phyloP scores from a whole-genome alignment of 1,140 invertebrate species.

The Ericerus pela region DNA sequence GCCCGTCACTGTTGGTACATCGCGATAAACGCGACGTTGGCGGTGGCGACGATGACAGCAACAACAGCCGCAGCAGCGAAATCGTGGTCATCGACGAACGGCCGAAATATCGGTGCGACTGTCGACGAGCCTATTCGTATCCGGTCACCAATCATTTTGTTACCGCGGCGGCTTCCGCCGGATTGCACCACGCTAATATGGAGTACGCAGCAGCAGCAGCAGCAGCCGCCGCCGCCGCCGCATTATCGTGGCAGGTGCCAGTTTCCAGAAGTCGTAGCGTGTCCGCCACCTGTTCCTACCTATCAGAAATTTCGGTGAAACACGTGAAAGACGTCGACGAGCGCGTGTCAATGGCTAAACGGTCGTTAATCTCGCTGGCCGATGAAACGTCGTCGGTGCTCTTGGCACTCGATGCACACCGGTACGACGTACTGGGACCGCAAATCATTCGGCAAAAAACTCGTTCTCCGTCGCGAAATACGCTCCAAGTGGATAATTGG shows the following conservation, averaged over 20 bases:
- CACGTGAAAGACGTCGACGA: too few relatives aligned
- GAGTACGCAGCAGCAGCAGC: not conserved
- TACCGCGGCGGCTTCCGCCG: not conserved
- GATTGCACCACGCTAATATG: not conserved
- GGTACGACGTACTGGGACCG: not conserved
- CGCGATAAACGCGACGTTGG: too few relatives aligned
- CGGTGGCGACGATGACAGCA: too few relatives aligned
- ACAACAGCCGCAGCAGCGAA: too few relatives aligned
- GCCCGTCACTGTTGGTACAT: too few relatives aligned
- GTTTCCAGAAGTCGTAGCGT: not conserved
- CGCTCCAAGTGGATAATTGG: too few relatives aligned
- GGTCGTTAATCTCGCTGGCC: not conserved
- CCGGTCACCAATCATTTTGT: not conserved
- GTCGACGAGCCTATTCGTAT: not conserved
- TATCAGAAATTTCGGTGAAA: not conserved
- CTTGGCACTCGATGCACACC: not conserved
- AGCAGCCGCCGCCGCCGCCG: too few relatives aligned
- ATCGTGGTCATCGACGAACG: too few relatives aligned
- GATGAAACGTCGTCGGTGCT: not conserved
- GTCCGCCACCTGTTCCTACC: not conserved
- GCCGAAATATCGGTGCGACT: not conserved
- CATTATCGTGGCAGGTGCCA: too few relatives aligned
- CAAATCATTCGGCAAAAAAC: not conserved
- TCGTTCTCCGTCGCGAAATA: not conserved
- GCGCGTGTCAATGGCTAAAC: too few relatives aligned